These are phyloP conservation scores for Vultur gryphus DNA, from an alignment of 2,797 vertebrate genomes.

Conservation along the genomic window DNA sequence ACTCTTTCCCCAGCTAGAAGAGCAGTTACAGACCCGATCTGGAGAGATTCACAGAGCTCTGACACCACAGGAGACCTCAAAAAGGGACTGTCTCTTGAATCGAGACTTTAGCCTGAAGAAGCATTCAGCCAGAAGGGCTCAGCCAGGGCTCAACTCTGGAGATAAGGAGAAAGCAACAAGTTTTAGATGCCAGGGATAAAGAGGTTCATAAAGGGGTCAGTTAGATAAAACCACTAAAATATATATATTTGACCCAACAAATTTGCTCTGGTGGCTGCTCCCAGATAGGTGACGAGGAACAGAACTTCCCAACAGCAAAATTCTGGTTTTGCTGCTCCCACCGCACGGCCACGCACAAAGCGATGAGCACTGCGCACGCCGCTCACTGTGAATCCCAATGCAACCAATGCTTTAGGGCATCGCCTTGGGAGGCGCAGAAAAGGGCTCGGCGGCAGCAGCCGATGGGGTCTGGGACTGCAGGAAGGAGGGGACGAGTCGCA, in stretches of 20 bases:
- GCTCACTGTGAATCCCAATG: rapidly evolving
- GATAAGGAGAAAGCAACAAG: neutral
- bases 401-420: neutral
- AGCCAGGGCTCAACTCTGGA: neutral
- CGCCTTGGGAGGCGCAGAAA: neutral
- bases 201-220: neutral
- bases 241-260: neutral
- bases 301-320: neutral
- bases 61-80: neutral
- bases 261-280: neutral
- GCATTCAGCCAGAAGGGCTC: neutral
- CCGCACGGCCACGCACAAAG: rapidly evolving
- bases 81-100: neutral
- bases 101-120: neutral
- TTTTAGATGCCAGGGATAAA: neutral
- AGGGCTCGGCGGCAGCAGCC: neutral
- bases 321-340: neutral
- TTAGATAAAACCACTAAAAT: neutral
- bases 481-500: neutral
- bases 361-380: rapidly evolving
- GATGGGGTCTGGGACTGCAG: neutral
- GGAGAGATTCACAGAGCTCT: neutral
- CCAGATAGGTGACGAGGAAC: neutral
- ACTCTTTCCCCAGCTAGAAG: neutral
- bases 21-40: neutral